phyloP scores from a whole-genome alignment of 64 coral and sea anemone species.

The Actinia tenebrosa region DNA sequence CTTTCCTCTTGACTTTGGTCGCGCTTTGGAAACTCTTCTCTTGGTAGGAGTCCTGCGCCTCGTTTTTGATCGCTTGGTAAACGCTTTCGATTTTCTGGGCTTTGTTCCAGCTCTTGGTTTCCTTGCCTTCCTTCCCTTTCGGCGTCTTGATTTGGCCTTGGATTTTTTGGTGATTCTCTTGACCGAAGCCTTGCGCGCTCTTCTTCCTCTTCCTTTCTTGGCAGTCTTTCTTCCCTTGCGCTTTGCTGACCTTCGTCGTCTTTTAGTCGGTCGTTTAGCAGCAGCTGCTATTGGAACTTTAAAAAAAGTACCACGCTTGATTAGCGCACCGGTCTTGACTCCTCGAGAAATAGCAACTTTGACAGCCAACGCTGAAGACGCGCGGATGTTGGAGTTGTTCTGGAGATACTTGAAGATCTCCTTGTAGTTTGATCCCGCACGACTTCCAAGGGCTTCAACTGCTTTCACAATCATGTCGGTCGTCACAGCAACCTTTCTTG shows the following conservation, averaged over 20 bases:
- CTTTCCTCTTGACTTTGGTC: not conserved
- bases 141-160: not conserved
- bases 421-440: slow-evolving; percentile 33
- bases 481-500: slow-evolving; percentile 12
- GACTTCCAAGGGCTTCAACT: slow-evolving; percentile 38
- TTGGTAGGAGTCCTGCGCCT: not conserved
- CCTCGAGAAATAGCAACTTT: slow-evolving; percentile 41
- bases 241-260: not conserved
- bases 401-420: slow-evolving; percentile 33
- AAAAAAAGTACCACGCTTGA: slow-evolving; percentile 35
- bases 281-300: slow-evolving; percentile 22
- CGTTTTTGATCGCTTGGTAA: not conserved
- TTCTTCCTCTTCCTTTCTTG: slow-evolving; percentile 5
- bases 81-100: not conserved
- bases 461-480: slow-evolving; percentile 10
- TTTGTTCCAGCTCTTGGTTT: not conserved
- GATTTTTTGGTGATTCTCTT: slow-evolving; percentile 17
- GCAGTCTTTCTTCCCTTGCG: not conserved
- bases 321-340: slow-evolving; percentile 34
- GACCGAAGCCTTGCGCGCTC: slow-evolving; percentile 22
- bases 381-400: not conserved
- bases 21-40: not conserved
- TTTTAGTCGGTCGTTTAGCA: not conserved
- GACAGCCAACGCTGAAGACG: slow-evolving; percentile 15
- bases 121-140: slow-evolving; percentile 17